Evolutionary conservation across 2,888 invertebrate species (phyloP), one percentile per base, ranked within the genome.

Genomic region (Cosmorhoe ocellata): DNA sequence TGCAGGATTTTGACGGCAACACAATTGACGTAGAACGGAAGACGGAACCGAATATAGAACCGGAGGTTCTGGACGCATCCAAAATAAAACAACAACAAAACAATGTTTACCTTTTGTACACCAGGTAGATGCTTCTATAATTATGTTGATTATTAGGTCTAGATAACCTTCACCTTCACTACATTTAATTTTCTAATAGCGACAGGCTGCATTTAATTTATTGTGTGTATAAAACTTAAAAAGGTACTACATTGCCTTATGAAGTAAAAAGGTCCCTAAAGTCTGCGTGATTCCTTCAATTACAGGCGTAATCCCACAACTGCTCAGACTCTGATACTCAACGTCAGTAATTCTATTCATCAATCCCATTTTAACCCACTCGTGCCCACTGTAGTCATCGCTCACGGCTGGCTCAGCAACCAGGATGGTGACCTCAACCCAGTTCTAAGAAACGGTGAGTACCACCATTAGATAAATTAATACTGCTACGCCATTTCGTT

Each of bases 361-460:
- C 22, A 10, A 4, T 81, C 81, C 0, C 66, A 76, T 55, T 82
- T 76, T 58, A 66, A 75, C 47, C 52, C 73, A 0, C 56, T 51
- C 1, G 46, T 56, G 0, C 68, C 69, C 3, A 77, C 75, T 1
- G 63, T 76, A 0, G 68, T 82, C 1, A 37, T 81, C 2, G 74
- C 56, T 3, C 81, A 81, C 51, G 81, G 82, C 1, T 81, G 79
- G 80, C 63, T 76, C 37, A 65, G 69, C 50, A 71, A 66, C 49
- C 68, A 64, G 12, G 38, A 67, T 22, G 67, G 65, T 14, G 56
- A 60, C 7, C 47, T 71, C 24, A 76, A 77, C 45, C 69, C 71
- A 11, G 48, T 56, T 6, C 53, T 79, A 22, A 69, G 68, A 50
- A 58, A 68, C 40, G 76, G 80, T 80, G 64, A 56, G 45, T n/a